A percentile compares a stretch with the other conserved stretches of the same genome.
Evolutionary conservation across 2,888 invertebrate genomes (phyloP).

Genomic region (Nemurella pictetii): DNA sequence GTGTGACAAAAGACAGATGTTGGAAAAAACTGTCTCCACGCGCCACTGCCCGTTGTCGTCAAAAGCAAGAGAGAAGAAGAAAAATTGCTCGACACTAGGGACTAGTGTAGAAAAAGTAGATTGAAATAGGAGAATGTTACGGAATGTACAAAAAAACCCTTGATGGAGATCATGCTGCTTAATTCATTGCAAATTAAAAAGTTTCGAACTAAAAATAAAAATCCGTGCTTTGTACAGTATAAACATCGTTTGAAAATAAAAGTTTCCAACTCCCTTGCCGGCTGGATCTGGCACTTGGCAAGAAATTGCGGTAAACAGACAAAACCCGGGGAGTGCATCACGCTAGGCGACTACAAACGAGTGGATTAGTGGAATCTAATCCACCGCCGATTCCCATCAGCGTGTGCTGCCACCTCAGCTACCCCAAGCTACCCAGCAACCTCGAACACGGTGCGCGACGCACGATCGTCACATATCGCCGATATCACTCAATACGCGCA

Average conservation of each 20-base stretch:
- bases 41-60: neutral
- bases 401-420: too few species aligned
- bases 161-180: neutral
- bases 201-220: neutral
- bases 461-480: neutral
- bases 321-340: neutral
- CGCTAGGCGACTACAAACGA: neutral
- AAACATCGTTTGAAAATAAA: neutral
- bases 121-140: neutral
- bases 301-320: neutral
- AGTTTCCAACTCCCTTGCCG: neutral
- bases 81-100: neutral
- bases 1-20: constrained; percentile 19
- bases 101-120: neutral
- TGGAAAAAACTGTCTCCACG: neutral
- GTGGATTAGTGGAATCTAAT: neutral
- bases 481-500: neutral
- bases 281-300: neutral
- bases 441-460: too few species aligned
- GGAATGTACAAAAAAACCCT: neutral
- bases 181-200: neutral
- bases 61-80: neutral
- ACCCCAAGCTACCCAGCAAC: neutral
- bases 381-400: neutral
- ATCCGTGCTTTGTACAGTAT: neutral